Conservation (phyloP, 64 coral and sea anemone species). For the Porites lutea region DNA sequence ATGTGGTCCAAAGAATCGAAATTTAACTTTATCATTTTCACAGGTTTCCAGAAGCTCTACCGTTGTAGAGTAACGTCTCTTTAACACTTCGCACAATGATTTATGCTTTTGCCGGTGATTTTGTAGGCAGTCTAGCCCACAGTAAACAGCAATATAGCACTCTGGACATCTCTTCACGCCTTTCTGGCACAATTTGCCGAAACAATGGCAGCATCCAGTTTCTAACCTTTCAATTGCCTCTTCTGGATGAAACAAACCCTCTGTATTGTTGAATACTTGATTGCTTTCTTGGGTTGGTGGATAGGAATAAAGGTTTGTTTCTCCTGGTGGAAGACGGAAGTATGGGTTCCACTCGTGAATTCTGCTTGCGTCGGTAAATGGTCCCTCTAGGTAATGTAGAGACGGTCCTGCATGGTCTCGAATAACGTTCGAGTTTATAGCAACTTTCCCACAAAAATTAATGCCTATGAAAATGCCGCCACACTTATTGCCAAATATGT, state of each 20-base stretch:
- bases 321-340: constrained; percentile 15
- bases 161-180: not conserved
- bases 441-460: constrained; percentile 75
- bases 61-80: constrained; percentile 43
- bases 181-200: not conserved
- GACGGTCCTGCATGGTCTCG: constrained; percentile 75
- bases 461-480: constrained; percentile 66
- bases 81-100: constrained; percentile 34
- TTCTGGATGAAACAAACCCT: constrained; percentile 51
- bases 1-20: constrained; percentile 70
- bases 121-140: constrained; percentile 30
- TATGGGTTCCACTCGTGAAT: too few relatives aligned
- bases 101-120: constrained; percentile 53
- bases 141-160: constrained; percentile 53
- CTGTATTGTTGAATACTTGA: constrained; percentile 31
- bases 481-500: constrained; percentile 67
- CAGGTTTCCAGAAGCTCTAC: not conserved
- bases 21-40: too few relatives aligned
- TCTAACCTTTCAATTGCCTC: constrained; percentile 5
- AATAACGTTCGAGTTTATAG: constrained; percentile 40
- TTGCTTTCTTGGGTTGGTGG: constrained; percentile 40
- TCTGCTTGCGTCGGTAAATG: too few relatives aligned
- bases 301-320: constrained; percentile 34
- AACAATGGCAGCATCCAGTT: constrained; percentile 49
- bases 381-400: constrained; percentile 3